Conservation (phyloP, 1,140 invertebrate species). For the Drosophila guanche region DNA sequence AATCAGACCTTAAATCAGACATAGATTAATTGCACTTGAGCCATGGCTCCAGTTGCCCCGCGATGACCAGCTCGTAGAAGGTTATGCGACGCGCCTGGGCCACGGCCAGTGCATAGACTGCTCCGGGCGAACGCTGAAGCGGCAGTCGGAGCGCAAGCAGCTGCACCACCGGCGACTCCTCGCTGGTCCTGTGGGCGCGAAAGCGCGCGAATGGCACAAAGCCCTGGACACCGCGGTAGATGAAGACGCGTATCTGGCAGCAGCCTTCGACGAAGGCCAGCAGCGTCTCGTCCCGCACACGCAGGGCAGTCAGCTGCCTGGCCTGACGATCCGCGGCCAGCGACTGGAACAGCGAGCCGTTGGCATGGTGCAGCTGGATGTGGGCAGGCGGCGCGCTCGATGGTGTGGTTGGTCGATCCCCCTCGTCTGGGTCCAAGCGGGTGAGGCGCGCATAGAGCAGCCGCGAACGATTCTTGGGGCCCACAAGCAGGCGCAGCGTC, state of each 20-base stretch:
- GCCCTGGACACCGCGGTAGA: constrained; percentile 74
- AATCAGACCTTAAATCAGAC: too few species aligned
- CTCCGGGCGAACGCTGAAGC: constrained; percentile 36
- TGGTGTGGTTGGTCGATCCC: constrained; percentile 30
- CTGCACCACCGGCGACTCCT: constrained; percentile 37
- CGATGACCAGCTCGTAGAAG: constrained; percentile 62
- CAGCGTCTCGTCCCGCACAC: constrained; percentile 69
- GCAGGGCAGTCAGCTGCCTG: constrained; percentile 52
- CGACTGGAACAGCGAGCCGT: constrained; percentile 70
- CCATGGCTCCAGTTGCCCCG: constrained; percentile 60
- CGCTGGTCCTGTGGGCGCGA: background rate
- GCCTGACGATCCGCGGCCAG: constrained; percentile 53
- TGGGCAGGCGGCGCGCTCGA: constrained; percentile 49
- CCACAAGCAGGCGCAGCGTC: constrained; percentile 56
- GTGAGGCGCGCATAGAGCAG: constrained; percentile 61
- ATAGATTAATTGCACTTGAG: constrained; percentile 31
- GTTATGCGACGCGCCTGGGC: constrained; percentile 33
- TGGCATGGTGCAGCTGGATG: constrained; percentile 60
- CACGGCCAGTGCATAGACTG: constrained; percentile 46
- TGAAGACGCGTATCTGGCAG: constrained; percentile 57
- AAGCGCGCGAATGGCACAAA: constrained; percentile 66
- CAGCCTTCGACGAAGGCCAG: constrained; percentile 73
- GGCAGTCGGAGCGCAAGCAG: constrained; percentile 44
- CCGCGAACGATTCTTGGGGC: constrained; percentile 8
- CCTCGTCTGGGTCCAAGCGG: background rate